These are phyloP conservation scores for Formica selysi DNA, from an alignment of 1,140 invertebrate genomes.

Conservation along the genomic window DNA sequence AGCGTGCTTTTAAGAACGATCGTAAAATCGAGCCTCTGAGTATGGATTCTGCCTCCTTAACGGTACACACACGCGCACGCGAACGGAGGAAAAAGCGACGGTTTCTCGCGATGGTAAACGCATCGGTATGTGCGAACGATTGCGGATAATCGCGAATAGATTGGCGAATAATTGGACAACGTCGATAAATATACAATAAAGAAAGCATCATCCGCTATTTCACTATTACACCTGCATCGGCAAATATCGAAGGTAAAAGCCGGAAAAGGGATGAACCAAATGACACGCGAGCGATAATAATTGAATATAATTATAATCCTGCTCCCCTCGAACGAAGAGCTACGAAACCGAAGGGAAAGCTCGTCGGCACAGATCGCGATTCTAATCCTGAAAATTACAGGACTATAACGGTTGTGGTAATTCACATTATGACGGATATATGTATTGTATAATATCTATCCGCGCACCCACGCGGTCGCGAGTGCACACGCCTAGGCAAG, in stretches of 20 bases:
- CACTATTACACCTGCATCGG: not conserved
- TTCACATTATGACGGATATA: not conserved
- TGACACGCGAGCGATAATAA: slow-evolving; percentile 27
- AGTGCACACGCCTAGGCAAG: not conserved
- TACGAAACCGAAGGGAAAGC: slow-evolving; percentile 5
- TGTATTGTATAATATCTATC: not conserved
- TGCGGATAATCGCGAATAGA: slow-evolving; percentile 1
- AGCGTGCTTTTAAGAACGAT: slow-evolving; percentile 47
- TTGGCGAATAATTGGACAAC: not conserved
- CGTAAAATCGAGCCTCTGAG: slow-evolving; percentile 47
- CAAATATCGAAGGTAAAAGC: slow-evolving; percentile 2
- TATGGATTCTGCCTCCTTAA: slow-evolving; percentile 14
- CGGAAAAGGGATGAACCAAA: not conserved
- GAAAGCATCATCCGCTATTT: not conserved
- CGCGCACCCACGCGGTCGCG: slow-evolving; percentile 13
- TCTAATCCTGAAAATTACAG: slow-evolving; percentile 48
- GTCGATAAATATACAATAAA: not conserved
- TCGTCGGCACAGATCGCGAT: not conserved
- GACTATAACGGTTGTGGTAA: slow-evolving; percentile 19
- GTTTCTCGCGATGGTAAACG: slow-evolving; percentile 1
- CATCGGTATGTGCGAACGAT: not conserved
- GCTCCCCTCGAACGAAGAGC: too few relatives aligned
- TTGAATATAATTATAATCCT: slow-evolving; percentile 27
- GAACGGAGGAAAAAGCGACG: not conserved
- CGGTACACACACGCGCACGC: not conserved